Percentiles rank a stretch among this genome's conserved stretches.
Evolutionary conservation across 2,113 vertebrate species (phyloP).

Genomic region (Balaeniceps rex): DNA sequence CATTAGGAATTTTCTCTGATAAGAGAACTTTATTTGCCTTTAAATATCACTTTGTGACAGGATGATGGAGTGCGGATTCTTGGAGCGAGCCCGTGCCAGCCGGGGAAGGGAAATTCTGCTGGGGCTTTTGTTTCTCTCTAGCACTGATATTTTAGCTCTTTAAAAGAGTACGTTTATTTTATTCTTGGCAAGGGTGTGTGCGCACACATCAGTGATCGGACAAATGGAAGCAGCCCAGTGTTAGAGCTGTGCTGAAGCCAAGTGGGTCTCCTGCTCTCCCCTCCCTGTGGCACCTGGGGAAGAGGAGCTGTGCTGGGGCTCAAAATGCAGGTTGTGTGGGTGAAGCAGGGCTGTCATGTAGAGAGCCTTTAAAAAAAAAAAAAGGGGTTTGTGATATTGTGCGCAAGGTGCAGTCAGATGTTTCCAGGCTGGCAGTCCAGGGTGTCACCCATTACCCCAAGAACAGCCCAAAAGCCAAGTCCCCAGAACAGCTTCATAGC

Average conservation of each 20-base stretch:
- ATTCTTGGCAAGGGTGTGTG: conserved; percentile 21
- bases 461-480: background rate
- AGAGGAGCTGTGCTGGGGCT: background rate
- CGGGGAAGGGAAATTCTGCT: conserved; percentile 47
- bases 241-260: background rate
- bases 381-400: rapidly evolving
- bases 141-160: conserved; percentile 40
- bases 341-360: background rate
- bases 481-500: background rate
- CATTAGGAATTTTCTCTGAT: conserved; percentile 52
- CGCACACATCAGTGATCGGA: background rate
- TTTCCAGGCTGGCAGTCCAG: background rate
- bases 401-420: background rate
- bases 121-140: conserved; percentile 48
- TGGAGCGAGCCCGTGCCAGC: conserved; percentile 57
- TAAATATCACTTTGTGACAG: conserved; percentile 65
- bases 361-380: background rate
- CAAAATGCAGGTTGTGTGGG: background rate
- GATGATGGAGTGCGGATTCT: conserved; percentile 60
- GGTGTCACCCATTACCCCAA: background rate
- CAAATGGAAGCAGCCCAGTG: background rate
- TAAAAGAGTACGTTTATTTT: conserved; percentile 35
- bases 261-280: background rate
- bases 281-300: background rate
- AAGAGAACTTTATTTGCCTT: conserved; percentile 54